phyloP scores from a whole-genome alignment of 1,140 invertebrate genomes.

The Halyomorpha halys region DNA sequence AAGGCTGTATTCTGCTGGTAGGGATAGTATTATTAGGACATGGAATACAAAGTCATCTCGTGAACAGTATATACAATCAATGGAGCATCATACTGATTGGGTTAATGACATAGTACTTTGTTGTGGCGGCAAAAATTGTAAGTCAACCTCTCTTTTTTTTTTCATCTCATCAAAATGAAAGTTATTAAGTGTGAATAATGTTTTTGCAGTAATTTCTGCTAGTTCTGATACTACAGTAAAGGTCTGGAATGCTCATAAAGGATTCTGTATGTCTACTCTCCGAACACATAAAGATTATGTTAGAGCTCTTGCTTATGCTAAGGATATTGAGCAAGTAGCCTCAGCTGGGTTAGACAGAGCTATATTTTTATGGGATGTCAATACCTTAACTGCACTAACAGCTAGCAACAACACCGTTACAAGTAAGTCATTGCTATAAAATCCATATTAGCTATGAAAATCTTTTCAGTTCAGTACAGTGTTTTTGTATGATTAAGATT shows the following conservation, averaged over 20 bases:
- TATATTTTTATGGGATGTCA: slow-evolving; percentile 99
- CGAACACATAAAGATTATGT: slow-evolving; percentile 98
- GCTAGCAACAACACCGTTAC: slow-evolving; percentile 98
- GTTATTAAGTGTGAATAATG: slow-evolving; percentile 9
- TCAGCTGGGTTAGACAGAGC: slow-evolving; percentile 94
- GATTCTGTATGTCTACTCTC: slow-evolving; percentile 97
- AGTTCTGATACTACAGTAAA: slow-evolving; percentile 99
- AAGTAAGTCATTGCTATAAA: slow-evolving; percentile 48
- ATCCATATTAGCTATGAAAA: neutral
- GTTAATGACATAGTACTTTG: slow-evolving; percentile 98
- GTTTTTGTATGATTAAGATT: no score
- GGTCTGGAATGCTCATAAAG: slow-evolving; percentile 99
- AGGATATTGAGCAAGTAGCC: slow-evolving; percentile 92
- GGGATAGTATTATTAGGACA: slow-evolving; percentile 95
- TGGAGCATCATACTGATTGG: slow-evolving; percentile 99
- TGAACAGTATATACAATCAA: slow-evolving; percentile 85
- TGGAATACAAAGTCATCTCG: slow-evolving; percentile 64
- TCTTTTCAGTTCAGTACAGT: no score
- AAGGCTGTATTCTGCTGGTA: slow-evolving; percentile 90
- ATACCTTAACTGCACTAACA: slow-evolving; percentile 92
- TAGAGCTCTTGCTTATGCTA: slow-evolving; percentile 95
- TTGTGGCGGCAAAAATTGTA: slow-evolving; percentile 89
- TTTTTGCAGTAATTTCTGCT: slow-evolving; percentile 84
- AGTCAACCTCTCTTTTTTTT: slow-evolving; percentile 32
- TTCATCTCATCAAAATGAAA: neutral